Base-by-base conservation (phyloP, 2,888 invertebrate genomes). In the Cyaniris semiargus region DNA sequence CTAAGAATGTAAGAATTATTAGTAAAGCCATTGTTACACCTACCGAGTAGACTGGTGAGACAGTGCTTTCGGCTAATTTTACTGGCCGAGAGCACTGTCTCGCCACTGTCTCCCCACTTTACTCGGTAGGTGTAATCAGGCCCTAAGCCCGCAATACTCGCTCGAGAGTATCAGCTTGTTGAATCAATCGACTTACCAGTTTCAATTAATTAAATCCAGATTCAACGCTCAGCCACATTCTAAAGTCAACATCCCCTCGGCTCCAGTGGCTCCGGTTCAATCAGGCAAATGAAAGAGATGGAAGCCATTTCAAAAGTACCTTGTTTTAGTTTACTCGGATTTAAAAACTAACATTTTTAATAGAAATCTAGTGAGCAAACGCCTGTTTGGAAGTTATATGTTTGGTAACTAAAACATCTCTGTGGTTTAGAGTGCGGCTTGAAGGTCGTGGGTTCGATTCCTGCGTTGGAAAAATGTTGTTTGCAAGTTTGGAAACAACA, bases 111-210 rank as follows among this genome's bases (percentile, higher is more conserved):
- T 6, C 31, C 34, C 34, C 6, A 34, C 34, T 34, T 6, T 0
- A 34, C 34, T 34, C 34, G 34, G 34, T 34, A 6, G 34, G 34
- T 5, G 34, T 34, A 34, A 34, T 34, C 6, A 34, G 6, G 34
- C 34, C 34, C n/a, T n/a, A 27, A 6, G 1, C 66, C 27, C 66
- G 15, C 27, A 66, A 31, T 66, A 15, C 66, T 66, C 66, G 66
- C 27, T 27, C 27, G 27, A 66, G 27, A 66, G 66, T 27, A 66
- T 27, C 66, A 31, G 66, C 31, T 66, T 66, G 66, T 66, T 66
- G 27, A 66, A 66, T 66, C 66, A 15, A 66, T 66, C 66, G 66
- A 15, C 66, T 66, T 66, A 66, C 66, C 27, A 66, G 31, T 66
- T 66, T 23, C 66, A 66, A 66, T 66, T 60, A 60, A 60, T 60